Conservation (phyloP, 2,113 vertebrate species). For the Otus sunia region DNA sequence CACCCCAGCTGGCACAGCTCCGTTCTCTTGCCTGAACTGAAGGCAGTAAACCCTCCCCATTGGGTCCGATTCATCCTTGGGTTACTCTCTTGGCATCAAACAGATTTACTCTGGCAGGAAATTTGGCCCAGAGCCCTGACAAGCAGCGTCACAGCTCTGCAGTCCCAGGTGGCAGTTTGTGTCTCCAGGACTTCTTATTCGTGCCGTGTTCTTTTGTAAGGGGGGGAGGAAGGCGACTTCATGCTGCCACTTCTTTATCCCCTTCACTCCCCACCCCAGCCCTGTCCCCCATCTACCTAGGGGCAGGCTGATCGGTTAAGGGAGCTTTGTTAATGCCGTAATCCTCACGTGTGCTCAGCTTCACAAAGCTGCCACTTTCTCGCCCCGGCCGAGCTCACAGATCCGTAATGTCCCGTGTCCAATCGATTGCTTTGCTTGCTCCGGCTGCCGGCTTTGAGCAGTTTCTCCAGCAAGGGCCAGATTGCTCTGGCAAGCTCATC, state of each 20-base stretch:
- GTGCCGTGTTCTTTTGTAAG: background rate
- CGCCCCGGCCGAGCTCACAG: background rate
- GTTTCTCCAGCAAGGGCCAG: conserved; percentile 33
- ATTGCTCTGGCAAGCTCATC: conserved; percentile 61
- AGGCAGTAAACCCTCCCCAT: background rate
- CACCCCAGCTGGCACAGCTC: conserved; percentile 36
- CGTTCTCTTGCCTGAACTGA: background rate
- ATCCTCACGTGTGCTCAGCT: conserved; percentile 51
- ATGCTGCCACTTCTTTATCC: background rate
- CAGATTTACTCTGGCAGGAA: background rate
- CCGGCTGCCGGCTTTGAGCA: background rate
- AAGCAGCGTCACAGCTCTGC: rapidly evolving
- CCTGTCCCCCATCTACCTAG: background rate
- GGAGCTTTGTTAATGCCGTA: conserved; percentile 57
- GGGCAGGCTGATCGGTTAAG: conserved; percentile 45
- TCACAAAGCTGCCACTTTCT: conserved; percentile 38
- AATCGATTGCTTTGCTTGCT: conserved; percentile 55
- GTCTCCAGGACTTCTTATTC: background rate
- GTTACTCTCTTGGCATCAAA: conserved; percentile 2
- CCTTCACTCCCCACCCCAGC: background rate
- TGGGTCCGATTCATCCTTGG: background rate
- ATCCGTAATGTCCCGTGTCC: conserved; percentile 60
- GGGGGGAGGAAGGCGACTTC: background rate
- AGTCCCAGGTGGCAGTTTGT: background rate
- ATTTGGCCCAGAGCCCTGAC: conserved; percentile 21